phyloP scores from a whole-genome alignment of 2,888 invertebrate species.

The Cacoxenus indagator region DNA sequence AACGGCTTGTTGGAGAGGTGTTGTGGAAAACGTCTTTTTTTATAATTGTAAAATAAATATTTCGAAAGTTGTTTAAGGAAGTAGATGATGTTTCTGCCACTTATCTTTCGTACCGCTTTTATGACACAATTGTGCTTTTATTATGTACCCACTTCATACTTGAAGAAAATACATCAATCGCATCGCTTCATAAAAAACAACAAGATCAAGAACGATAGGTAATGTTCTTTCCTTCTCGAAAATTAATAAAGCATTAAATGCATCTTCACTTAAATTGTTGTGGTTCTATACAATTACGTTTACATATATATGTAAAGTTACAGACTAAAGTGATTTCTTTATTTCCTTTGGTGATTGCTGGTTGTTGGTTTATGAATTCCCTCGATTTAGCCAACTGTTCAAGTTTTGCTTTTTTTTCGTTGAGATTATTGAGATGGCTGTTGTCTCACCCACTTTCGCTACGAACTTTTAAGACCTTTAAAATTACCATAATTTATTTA shows the following conservation, averaged over 20 bases:
- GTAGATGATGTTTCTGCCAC: not conserved
- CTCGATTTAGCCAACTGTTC: too few relatives aligned
- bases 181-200: not conserved
- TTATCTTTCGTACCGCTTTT: not conserved
- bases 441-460: too few relatives aligned
- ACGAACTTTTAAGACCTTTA: too few relatives aligned
- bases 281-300: conserved; percentile 43
- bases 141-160: not conserved
- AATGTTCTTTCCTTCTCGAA: conserved; percentile 50
- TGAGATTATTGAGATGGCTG: too few relatives aligned
- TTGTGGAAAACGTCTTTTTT: not conserved
- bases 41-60: too few relatives aligned
- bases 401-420: too few relatives aligned
- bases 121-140: not conserved
- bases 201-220: not conserved
- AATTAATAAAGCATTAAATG: conserved; percentile 64
- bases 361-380: too few relatives aligned
- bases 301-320: conserved; percentile 53
- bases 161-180: not conserved
- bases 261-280: conserved; percentile 54
- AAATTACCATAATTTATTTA: too few relatives aligned
- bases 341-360: too few relatives aligned
- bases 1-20: too few relatives aligned
- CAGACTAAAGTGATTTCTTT: conserved; percentile 60
- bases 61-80: too few relatives aligned